These are phyloP conservation scores for Oncorhynchus mykiss DNA, from an alignment of 2,113 vertebrate species.

Conservation along the genomic window DNA sequence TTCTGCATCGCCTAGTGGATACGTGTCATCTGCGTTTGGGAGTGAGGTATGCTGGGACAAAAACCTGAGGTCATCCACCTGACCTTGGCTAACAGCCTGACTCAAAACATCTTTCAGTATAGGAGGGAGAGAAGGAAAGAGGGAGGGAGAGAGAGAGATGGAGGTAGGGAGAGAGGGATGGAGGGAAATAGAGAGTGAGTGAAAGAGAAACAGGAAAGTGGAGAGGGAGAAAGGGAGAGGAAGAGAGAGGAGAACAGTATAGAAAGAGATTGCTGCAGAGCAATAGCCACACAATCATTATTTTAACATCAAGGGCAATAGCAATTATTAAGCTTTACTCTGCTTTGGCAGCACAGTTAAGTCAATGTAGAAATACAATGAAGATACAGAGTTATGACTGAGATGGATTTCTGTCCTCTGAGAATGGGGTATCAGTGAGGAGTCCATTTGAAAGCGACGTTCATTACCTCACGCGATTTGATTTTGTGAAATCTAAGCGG, in stretches of 20 bases:
- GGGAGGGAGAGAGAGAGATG: no score
- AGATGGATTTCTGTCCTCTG: constrained; percentile 60
- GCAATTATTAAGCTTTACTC: constrained; percentile 61
- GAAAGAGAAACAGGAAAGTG: background rate
- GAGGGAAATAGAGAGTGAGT: background rate
- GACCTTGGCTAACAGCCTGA: constrained; percentile 37
- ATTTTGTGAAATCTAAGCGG: constrained; percentile 76
- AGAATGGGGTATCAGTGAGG: constrained; percentile 56
- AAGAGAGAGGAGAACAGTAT: constrained; percentile 1
- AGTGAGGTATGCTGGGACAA: constrained; percentile 32
- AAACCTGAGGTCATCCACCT: constrained; percentile 29
- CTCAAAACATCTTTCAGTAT: background rate
- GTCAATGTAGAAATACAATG: constrained; percentile 64
- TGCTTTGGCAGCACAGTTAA: constrained; percentile 58
- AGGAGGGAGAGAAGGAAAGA: no score
- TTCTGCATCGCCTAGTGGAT: constrained; percentile 33
- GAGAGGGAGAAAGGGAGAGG: no score
- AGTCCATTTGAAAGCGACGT: constrained; percentile 60
- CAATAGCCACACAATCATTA: constrained; percentile 56
- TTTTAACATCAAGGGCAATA: constrained; percentile 60
- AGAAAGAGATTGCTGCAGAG: constrained; percentile 31
- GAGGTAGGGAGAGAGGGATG: background rate
- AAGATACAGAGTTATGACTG: constrained; percentile 69
- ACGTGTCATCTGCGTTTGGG: constrained; percentile 17
- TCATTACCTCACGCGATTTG: constrained; percentile 69